Base-by-base conservation (phyloP, 1,140 invertebrate genomes). In the Lasioglossum baleicum region DNA sequence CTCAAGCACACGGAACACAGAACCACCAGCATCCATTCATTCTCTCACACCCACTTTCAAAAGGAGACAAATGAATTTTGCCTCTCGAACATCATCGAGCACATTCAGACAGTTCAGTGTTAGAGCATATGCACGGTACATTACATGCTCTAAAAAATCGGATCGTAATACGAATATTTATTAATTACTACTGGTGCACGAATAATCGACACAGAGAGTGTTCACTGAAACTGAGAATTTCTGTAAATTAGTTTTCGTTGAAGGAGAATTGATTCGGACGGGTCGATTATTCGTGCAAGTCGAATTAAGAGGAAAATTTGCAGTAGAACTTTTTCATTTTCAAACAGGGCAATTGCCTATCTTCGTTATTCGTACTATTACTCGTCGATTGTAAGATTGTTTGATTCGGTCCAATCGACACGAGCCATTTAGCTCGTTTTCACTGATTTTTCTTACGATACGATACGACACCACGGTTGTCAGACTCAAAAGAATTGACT, bases 121-220 rank as follows among this genome's bases (percentile, higher is more conserved):
- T 93, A 93, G 91, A 93, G 92, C 92, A 92, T 92, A 91, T 90
- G 88, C 88, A 90, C 86, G 86, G 75, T 89, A 88, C 87, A 88
- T 92, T 88, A 90, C 90, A 92, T 92, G 91, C 91, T 92, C 92
- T 92, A 92, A 82, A 91, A 92, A 89, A 83, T 89, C 90, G 88
- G 85, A 92, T 88, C 83, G 85, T 86, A 88, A 64, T 87, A 90
- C 88, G 85, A 90, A 90, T 91, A 92, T 90, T 92, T 91, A 88
- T 91, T 93, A 92, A 87, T 90, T 87, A 73, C 89, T 91, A 92
- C 88, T 77, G 61, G 81, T 89, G 81, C 88, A 70, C 89, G 85
- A 91, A 88, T 75, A 89, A 86, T 88, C 88, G 83, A 90, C 68
- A 11, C 13, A 11, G 10, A 11, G 20, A 11, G 10, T 48, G 2